Percentiles rank a stretch among this genome's conserved stretches.
Conservation (phyloP, 2,113 vertebrate genomes). For the Nibea albiflora region DNA sequence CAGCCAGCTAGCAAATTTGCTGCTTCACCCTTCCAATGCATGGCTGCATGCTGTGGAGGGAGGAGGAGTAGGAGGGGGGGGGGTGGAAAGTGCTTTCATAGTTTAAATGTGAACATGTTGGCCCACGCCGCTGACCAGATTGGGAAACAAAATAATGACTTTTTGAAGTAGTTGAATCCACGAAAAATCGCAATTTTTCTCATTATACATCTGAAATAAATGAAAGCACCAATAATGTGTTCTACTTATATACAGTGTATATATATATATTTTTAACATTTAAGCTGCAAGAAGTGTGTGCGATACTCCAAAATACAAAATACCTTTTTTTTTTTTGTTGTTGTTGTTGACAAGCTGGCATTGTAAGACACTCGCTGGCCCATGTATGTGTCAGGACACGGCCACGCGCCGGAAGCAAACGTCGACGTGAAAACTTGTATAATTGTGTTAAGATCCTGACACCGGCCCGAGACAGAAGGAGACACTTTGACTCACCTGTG, state of each 20-base stretch:
- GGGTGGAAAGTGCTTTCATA: constrained; percentile 35
- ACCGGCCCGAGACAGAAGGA: neutral
- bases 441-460: neutral
- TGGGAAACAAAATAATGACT: neutral
- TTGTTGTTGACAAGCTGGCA: neutral
- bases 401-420: neutral
- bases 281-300: neutral
- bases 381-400: neutral
- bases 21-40: constrained; percentile 67
- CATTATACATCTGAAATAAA: neutral
- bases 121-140: neutral
- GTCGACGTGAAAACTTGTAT: neutral
- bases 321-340: no score
- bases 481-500: constrained; percentile 13
- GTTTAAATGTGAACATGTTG: constrained; percentile 5
- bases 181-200: neutral
- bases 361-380: neutral
- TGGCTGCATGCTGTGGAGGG: constrained; percentile 53
- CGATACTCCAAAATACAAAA: neutral
- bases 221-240: neutral
- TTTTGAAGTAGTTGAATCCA: neutral
- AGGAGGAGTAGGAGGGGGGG: constrained; percentile 21
- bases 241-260: no score
- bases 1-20: constrained; percentile 79
- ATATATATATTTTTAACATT: no score